Percentiles rank a stretch among this genome's conserved stretches.
phyloP scores from a whole-genome alignment of 1,140 invertebrate species.

The Drosophila cardini region DNA sequence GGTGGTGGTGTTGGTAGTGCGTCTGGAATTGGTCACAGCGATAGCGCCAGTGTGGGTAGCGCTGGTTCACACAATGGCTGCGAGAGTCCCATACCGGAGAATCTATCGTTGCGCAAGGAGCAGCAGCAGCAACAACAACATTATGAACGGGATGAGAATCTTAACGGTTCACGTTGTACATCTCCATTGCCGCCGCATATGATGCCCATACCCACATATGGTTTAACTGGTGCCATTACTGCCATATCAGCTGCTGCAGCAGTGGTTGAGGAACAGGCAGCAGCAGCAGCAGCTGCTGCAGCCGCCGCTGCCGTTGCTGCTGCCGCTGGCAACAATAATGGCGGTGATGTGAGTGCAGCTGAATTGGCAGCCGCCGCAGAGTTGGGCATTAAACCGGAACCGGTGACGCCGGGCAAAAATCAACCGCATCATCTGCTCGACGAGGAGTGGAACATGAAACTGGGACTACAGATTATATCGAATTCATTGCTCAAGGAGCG shows the following conservation, averaged over 20 bases:
- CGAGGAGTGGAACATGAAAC: slow-evolving; percentile 84
- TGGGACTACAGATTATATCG: slow-evolving; percentile 82
- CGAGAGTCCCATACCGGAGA: slow-evolving; percentile 77
- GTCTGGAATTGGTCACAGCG: slow-evolving; percentile 29
- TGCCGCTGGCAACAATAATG: slow-evolving; percentile 45
- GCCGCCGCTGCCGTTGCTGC: slow-evolving; percentile 50
- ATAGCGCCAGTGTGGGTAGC: slow-evolving; percentile 73
- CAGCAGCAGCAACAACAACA: slow-evolving; percentile 26
- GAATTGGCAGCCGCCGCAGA: slow-evolving; percentile 39
- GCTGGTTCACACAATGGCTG: slow-evolving; percentile 70
- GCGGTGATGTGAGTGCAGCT: slow-evolving; percentile 19
- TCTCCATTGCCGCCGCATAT: slow-evolving; percentile 70
- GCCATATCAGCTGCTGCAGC: slow-evolving; percentile 80
- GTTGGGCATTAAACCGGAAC: slow-evolving; percentile 68
- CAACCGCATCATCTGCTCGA: slow-evolving; percentile 69
- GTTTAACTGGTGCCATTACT: slow-evolving; percentile 79
- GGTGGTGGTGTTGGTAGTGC: slow-evolving; percentile 2
- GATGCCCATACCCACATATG: slow-evolving; percentile 71
- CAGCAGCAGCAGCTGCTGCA: slow-evolving; percentile 61
- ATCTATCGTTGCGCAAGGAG: slow-evolving; percentile 78
- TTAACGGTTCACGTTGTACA: slow-evolving; percentile 56
- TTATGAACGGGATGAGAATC: slow-evolving; percentile 64
- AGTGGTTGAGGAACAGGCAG: slow-evolving; percentile 71
- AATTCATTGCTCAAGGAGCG: slow-evolving; percentile 84
- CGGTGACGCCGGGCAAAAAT: slow-evolving; percentile 69